A percentile compares a stretch with the other conserved stretches of the same genome.
These are phyloP conservation scores for Ptychodera flava DNA, from an alignment of 35 echinoderm and acorn worm species.

Conservation along the genomic window DNA sequence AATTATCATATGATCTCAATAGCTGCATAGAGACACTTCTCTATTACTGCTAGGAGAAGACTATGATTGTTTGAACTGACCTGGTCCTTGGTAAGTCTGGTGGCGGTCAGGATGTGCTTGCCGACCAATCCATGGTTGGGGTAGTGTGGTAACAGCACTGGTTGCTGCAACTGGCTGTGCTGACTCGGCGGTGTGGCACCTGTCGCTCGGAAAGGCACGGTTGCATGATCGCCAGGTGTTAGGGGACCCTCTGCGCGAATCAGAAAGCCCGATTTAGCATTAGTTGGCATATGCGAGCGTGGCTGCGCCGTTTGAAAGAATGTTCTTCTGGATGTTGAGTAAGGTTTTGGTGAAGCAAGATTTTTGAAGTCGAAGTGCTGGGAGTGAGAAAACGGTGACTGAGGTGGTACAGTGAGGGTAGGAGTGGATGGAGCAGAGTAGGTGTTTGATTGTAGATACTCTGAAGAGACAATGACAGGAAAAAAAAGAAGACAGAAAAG, in stretches of 20 bases:
- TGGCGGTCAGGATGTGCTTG: conserved; percentile 90
- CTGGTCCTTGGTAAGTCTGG: conserved; percentile 76
- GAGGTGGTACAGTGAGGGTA: conserved; percentile 5
- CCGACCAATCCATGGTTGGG: conserved; percentile 29
- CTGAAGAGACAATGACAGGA: not conserved
- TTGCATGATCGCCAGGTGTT: not conserved
- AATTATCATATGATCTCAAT: no score
- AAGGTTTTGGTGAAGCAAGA: not conserved
- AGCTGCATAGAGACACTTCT: no score
- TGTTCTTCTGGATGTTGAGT: no score
- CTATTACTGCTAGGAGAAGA: no score
- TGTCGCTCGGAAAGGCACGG: not conserved
- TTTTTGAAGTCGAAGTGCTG: not conserved
- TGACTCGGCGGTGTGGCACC: not conserved
- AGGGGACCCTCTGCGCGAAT: not conserved
- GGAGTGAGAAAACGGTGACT: no score
- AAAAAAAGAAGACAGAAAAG: not conserved
- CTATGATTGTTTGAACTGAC: no score
- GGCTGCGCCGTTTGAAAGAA: no score
- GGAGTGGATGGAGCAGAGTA: not conserved
- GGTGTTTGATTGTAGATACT: not conserved
- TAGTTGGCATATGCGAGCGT: no score
- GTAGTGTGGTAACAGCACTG: not conserved
- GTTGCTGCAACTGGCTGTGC: not conserved
- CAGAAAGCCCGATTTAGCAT: not conserved